Base-by-base conservation (phyloP, 2,113 vertebrate species). In the Microcebus lehilahytsara region DNA sequence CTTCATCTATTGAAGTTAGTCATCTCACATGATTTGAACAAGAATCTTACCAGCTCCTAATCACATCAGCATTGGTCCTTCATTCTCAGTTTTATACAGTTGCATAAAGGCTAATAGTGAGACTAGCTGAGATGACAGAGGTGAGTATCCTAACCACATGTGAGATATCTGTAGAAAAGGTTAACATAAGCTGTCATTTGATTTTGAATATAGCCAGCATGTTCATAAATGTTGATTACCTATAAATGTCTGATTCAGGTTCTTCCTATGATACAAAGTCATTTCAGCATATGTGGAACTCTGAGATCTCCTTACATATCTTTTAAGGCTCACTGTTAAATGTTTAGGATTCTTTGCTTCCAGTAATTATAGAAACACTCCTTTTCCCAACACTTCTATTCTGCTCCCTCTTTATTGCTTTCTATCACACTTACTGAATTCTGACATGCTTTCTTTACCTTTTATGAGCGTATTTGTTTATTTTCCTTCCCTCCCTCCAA, bases 1-100 rank as follows among this genome's bases (percentile, higher is more conserved):
- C 66, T 87, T 84, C 40, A 78, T 49, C 79, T 72, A 51, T 8
- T 62, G 77, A 96, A 74, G 62, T 86, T 58, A 77, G 93, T 83
- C 80, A 89, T 85, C 27, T 67, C 81, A 88, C 42, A 71, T 42
- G 53, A 95, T 56, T 91, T 93, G n/a, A 93, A 93, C 67, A 96
- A 78, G 80, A 92, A 42, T 72, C 32, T 97, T 17, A 64, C 67
- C 40, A 77, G 86, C 9, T 20, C 90, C 72, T 94, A 79, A 91
- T 89, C 60, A 89, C 25, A 95, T 23, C 13, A 23, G 8, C 77
- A 81, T 1, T 84, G n/a, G 37, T 71, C 22, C 72, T 94, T 95
- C 85, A 84, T 80, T 95, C 56, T 75, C 62, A 83, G 2, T 69
- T 80, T 67, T 79, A 75, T 0, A 83, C 71, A 11, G 5, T n/a